phyloP scores from a whole-genome alignment of 2,888 invertebrate genomes.

The Clepsis dumicolana region DNA sequence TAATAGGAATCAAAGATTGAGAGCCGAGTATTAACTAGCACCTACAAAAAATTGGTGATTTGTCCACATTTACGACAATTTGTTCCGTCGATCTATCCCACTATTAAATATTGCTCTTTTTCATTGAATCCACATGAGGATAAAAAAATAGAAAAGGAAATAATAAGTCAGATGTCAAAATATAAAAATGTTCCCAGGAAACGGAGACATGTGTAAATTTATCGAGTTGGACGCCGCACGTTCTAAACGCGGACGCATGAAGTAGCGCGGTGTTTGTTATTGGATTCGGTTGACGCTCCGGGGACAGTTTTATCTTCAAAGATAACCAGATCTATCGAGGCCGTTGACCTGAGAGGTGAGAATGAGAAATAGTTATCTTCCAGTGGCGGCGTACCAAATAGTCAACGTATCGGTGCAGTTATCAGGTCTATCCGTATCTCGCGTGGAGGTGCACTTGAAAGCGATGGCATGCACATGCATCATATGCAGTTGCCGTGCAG shows the following conservation, averaged over 20 bases:
- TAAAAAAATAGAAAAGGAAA: constrained; percentile 28
- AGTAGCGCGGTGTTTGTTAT: constrained; percentile 64
- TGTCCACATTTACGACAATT: too few species aligned
- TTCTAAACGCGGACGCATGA: constrained; percentile 63
- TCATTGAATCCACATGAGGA: neutral
- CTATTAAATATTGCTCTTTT: neutral
- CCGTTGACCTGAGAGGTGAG: constrained; percentile 58
- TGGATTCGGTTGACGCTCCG: constrained; percentile 59
- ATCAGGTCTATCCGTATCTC: constrained; percentile 48
- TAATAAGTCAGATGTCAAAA: constrained; percentile 37
- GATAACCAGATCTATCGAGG: constrained; percentile 62
- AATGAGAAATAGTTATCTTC: constrained; percentile 42
- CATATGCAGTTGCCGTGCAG: constrained; percentile 51
- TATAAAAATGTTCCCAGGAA: constrained; percentile 68
- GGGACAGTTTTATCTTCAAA: constrained; percentile 68
- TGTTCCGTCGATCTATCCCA: neutral
- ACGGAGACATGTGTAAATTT: constrained; percentile 61
- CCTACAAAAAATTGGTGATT: too few species aligned
- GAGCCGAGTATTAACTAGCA: too few species aligned
- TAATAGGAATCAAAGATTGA: too few species aligned
- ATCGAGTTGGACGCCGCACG: constrained; percentile 57
- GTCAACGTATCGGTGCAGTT: constrained; percentile 43
- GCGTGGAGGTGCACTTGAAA: constrained; percentile 49
- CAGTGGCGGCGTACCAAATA: constrained; percentile 15
- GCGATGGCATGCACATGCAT: constrained; percentile 51